A percentile compares a stretch with the other conserved stretches of the same genome.
These are phyloP conservation scores for Rhyacophila brunnea DNA, from an alignment of 1,140 invertebrate species.

Conservation along the genomic window DNA sequence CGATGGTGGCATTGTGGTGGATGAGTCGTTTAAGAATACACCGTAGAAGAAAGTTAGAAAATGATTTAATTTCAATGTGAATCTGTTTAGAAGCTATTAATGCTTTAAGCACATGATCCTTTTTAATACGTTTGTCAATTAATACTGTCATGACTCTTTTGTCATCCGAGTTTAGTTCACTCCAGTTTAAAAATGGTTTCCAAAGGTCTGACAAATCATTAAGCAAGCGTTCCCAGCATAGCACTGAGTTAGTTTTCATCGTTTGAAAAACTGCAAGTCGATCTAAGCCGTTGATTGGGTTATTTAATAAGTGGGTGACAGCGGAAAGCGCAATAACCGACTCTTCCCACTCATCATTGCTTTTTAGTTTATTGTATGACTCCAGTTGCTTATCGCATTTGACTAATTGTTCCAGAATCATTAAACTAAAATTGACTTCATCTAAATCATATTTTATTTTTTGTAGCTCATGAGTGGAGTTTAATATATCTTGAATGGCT, in stretches of 20 bases:
- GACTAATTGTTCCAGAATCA: conserved; percentile 54
- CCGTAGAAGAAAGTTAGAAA: conserved; percentile 54
- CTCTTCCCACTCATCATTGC: conserved; percentile 47
- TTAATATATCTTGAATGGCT: conserved; percentile 58
- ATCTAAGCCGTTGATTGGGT: conserved; percentile 50
- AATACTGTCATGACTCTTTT: conserved; percentile 40
- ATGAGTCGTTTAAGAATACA: conserved; percentile 58
- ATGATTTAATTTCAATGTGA: conserved; percentile 48
- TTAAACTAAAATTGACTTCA: conserved; percentile 52
- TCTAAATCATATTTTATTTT: conserved; percentile 53
- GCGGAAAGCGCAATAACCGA: conserved; percentile 53
- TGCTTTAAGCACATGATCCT: conserved; percentile 50
- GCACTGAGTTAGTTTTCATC: conserved; percentile 44
- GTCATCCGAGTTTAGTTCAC: conserved; percentile 23
- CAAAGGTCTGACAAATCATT: conserved; percentile 50
- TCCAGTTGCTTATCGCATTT: conserved; percentile 54
- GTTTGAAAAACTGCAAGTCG: conserved; percentile 53
- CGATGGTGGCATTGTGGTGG: conserved; percentile 50
- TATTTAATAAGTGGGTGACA: conserved; percentile 50
- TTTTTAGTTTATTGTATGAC: conserved; percentile 48
- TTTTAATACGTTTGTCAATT: conserved; percentile 42
- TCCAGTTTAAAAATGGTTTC: conserved; percentile 47
- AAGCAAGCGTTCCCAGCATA: conserved; percentile 46
- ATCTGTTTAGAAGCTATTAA: conserved; percentile 51
- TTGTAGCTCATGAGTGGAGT: conserved; percentile 56